A percentile compares a stretch with the other conserved stretches of the same genome.
Conservation (phyloP, 2,113 vertebrate species). For the Atlantisia rogersi region DNA sequence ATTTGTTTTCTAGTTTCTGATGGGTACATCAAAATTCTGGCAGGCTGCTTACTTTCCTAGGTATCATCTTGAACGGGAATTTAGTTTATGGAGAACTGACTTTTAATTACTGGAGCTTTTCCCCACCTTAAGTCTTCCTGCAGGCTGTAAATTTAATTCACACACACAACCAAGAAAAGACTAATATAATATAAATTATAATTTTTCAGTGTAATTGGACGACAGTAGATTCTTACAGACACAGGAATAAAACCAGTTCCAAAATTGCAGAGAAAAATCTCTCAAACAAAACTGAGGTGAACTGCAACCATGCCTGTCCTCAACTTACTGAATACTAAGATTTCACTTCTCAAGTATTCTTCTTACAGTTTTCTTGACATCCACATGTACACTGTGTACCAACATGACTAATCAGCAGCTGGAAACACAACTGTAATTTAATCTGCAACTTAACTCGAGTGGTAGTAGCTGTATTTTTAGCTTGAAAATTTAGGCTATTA, state of each 20-base stretch:
- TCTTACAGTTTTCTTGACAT: background rate
- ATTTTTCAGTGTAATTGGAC: background rate
- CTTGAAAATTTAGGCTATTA: conserved; percentile 10
- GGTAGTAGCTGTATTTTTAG: background rate
- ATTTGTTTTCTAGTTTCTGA: background rate
- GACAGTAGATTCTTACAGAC: background rate
- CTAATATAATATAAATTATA: background rate
- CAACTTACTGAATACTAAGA: background rate
- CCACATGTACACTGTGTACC: background rate
- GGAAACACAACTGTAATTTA: background rate
- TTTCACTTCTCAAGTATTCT: background rate
- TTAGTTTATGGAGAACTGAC: background rate
- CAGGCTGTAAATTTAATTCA: background rate
- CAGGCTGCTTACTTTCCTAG: background rate
- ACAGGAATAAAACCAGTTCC: background rate
- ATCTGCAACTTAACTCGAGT: background rate
- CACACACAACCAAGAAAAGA: background rate
- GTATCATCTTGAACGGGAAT: background rate
- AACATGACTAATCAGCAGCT: conserved; percentile 4
- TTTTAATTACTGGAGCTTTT: background rate
- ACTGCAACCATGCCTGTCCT: background rate
- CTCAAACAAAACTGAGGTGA: background rate
- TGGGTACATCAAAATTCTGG: background rate
- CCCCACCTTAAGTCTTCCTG: background rate
- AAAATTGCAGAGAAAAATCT: background rate